Percentiles rank a stretch among this genome's conserved stretches.
These are phyloP conservation scores for Sarcophaga variegata DNA, from an alignment of 2,888 invertebrate genomes.

Conservation along the genomic window DNA sequence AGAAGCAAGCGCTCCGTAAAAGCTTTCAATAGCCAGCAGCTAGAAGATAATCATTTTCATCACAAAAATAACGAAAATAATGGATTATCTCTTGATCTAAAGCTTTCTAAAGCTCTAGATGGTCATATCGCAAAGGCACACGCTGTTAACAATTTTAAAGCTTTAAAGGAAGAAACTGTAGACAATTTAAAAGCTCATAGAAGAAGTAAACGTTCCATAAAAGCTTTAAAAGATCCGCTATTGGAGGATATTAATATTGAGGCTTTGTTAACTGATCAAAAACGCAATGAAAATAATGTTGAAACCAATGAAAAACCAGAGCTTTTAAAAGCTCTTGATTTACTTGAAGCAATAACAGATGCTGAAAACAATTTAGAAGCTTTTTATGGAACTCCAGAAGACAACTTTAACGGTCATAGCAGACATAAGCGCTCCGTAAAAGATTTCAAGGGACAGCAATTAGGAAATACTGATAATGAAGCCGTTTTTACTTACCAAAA, in stretches of 20 bases:
- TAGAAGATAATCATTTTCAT: background rate
- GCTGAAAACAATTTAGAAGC: background rate
- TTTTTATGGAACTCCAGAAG: background rate
- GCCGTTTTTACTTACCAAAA: background rate
- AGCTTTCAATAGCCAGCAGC: background rate
- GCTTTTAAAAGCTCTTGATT: background rate
- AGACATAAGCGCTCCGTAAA: background rate
- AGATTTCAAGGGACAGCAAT: background rate
- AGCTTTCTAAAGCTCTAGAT: too few species aligned
- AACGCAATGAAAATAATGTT: background rate
- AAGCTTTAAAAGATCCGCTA: background rate
- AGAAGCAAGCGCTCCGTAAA: background rate
- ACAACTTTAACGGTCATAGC: background rate
- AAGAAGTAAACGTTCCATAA: background rate
- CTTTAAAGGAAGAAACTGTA: too few species aligned
- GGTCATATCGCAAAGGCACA: too few species aligned
- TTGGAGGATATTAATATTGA: background rate
- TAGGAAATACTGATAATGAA: background rate
- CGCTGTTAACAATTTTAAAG: too few species aligned
- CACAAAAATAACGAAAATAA: too few species aligned
- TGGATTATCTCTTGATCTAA: too few species aligned
- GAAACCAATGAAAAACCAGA: background rate
- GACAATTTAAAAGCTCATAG: too few species aligned
- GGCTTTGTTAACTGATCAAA: background rate
- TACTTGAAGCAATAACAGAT: too few species aligned